Evolutionary conservation across 2,113 vertebrate genomes (phyloP).

Genomic region (Centropus bengalensis): DNA sequence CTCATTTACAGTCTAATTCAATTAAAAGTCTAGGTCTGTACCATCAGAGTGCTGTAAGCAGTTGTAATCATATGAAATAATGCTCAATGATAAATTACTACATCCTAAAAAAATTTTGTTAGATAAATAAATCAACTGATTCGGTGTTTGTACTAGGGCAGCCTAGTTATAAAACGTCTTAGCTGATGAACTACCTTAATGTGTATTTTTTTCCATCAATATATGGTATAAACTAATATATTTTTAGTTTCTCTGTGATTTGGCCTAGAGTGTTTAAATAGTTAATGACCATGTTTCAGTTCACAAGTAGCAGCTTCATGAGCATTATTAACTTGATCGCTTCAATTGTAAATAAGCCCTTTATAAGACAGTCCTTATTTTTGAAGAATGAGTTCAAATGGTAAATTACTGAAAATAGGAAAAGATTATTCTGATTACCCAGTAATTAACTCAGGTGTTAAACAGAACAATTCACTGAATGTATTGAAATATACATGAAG

Average conservation of each 20-base stretch:
- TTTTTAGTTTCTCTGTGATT: constrained; percentile 13
- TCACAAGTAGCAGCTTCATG: background rate
- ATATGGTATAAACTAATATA: background rate
- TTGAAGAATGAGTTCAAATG: background rate
- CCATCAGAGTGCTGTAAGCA: background rate
- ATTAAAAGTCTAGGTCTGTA: constrained; percentile 19
- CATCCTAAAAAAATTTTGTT: background rate
- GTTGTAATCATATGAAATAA: background rate
- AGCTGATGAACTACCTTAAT: background rate
- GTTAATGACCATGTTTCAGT: background rate
- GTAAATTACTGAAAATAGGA: background rate
- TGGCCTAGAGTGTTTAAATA: background rate
- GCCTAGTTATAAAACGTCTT: background rate
- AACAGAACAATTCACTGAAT: background rate
- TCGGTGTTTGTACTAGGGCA: background rate
- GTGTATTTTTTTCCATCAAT: background rate
- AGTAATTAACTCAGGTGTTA: background rate
- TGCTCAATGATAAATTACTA: background rate
- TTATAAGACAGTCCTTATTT: background rate
- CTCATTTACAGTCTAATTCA: background rate
- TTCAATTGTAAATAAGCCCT: background rate
- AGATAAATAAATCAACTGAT: background rate
- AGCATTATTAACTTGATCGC: background rate
- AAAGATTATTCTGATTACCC: background rate
- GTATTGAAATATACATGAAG: background rate